Base-by-base conservation (phyloP, 64 coral and sea anemone species). In the Montipora foliosa region DNA sequence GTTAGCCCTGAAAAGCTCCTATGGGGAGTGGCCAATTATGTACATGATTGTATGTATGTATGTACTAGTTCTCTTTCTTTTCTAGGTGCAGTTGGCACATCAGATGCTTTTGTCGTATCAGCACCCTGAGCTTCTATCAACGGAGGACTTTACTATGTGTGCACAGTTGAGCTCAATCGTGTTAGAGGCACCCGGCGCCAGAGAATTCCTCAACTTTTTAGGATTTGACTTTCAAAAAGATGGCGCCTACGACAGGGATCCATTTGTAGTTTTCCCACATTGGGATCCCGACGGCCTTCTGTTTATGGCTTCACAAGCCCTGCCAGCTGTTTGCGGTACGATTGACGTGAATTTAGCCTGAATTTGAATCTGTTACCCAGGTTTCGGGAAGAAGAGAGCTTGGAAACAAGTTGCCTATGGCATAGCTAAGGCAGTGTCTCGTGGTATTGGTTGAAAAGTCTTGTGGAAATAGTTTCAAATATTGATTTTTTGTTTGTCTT, bases 161-260 rank as follows among this genome's bases (percentile, higher is more conserved):
- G 89, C 79, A 67, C 96, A 93, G 44, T 76, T 98, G 44, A 98
- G 93, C 74, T 98, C 93, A 19, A 37, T 70, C 62, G 69, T 88
- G 0, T 67, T 98, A 4, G 74, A 92, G 29, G 90, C 87, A 50
- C 94, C 94, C n/a, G 69, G 80, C 15, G 89, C 76, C 13, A 92
- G 61, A 74, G 90, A 92, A 15, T 81, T 98, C 49, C 80, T 98
- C 44, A 47, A 47, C 29, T 85, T 90, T 49, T 61, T 98, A 13
- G 93, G 96, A 44, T 98, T 98, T 87, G 92, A 95, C 80, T 98
- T 98, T 68, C 90, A 98, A 59, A 90, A 55, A 77, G 89, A 90
- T 24, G 96, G 83, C 13, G 61, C 93, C 1, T 82, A 80, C 20
- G 87, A 82, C 47, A 93, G 24, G 75, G 94, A 98, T 77, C 90